Base-by-base conservation (phyloP, 2,888 invertebrate genomes). In the Coleophora deauratella region DNA sequence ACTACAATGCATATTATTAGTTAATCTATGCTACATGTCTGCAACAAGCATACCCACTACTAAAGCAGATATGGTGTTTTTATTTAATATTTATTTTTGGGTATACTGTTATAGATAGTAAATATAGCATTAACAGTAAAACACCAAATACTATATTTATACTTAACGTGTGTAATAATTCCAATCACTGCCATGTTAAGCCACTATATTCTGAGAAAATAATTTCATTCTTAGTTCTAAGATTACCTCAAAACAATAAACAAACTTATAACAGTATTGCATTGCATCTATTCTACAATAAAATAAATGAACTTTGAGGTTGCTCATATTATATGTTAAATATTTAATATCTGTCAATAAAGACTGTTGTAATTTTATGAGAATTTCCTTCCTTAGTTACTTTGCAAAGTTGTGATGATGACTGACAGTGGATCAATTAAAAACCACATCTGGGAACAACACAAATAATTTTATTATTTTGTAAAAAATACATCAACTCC, bases 331-430 rank as follows among this genome's bases (percentile, higher is more conserved):
- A 48, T 59, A 56, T 43, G 49, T 62, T 66, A 65, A 63, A 52
- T 62, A 61, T 69, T 64, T 70, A 70, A 66, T 60, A 66, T 68
- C 59, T 68, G 64, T 73, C 66, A 82, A 68, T 82, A 82, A 80
- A 82, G 77, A 78, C 77, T 79, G 74, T 65, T 72, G 53, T 63
- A 57, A 58, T 63, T 61, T 54, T 60, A 34, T 11, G 28, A n/a
- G n/a, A 31, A 3, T 31, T 31, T 31, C 9, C 31, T 31, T 11
- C 4, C 3, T 31, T 31, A n/a, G 11, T 31, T 31, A 31, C 11
- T n/a, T 10, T 9, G 11, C 6, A 31, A n/a, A n/a, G n/a, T n/a
- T n/a, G 12, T 32, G 13, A 33, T 27, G 4, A 33, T 33, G 12
- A 33, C 2, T 33, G 12, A 33, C 12, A 33, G 12, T 33, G 33